phyloP scores from a whole-genome alignment of 2,888 invertebrate species.

The Cheiracanthium punctorium region DNA sequence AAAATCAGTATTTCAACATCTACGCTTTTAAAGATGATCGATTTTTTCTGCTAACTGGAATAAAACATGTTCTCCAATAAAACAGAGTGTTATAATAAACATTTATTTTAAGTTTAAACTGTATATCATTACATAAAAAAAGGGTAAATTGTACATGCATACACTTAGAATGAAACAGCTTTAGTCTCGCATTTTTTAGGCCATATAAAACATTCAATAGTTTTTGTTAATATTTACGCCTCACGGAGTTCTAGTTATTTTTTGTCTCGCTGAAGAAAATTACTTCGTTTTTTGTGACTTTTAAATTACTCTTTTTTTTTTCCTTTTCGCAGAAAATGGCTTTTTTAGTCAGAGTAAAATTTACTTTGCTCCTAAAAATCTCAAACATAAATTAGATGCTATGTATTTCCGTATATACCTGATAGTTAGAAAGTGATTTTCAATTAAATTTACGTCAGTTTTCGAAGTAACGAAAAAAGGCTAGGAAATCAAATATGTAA shows the following conservation, averaged over 20 bases:
- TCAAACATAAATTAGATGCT: slow-evolving; percentile 42
- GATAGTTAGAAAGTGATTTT: slow-evolving; percentile 31
- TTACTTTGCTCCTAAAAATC: not conserved
- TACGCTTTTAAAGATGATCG: no score
- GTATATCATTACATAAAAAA: no score
- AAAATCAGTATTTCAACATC: no score
- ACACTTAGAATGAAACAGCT: no score
- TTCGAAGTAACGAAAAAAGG: not conserved
- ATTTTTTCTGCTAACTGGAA: no score
- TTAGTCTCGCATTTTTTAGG: no score
- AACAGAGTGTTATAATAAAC: no score
- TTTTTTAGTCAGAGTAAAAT: slow-evolving; percentile 6
- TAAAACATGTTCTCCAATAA: no score
- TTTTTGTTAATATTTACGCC: not conserved
- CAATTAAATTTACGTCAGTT: slow-evolving; percentile 44
- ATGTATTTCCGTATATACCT: slow-evolving; percentile 15
- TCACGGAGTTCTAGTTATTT: not conserved
- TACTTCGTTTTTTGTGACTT: slow-evolving; percentile 26
- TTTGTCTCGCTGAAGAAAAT: slow-evolving; percentile 22
- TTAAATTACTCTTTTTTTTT: slow-evolving; percentile 8
- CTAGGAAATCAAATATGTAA: not conserved
- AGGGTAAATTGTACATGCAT: no score
- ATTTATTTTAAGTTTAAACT: no score
- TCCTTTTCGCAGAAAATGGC: not conserved
- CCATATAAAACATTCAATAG: not conserved